Percentiles rank a stretch among this genome's conserved stretches.
Evolutionary conservation across 2,113 vertebrate species (phyloP).

Genomic region (Eleginops maclovinus): DNA sequence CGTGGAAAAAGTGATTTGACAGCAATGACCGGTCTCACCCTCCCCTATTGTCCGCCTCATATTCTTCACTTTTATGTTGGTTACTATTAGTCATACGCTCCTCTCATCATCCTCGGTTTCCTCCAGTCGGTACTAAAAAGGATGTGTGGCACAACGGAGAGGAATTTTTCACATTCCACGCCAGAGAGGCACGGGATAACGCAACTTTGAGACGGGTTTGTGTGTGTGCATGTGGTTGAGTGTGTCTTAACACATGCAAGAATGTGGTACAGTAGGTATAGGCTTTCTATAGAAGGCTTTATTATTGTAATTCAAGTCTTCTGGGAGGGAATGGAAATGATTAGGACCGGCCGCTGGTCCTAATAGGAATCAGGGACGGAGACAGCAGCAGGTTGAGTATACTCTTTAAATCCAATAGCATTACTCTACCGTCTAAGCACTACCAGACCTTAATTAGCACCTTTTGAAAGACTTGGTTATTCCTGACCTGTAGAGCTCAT

Average conservation of each 20-base stretch:
- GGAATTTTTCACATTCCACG: constrained; percentile 70
- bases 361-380: constrained; percentile 36
- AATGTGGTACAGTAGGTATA: constrained; percentile 21
- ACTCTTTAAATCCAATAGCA: constrained; percentile 14
- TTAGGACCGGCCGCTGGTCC: constrained; percentile 43
- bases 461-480: background rate
- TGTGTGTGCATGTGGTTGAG: background rate
- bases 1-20: constrained; percentile 59
- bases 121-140: constrained; percentile 46
- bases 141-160: constrained; percentile 38
- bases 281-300: constrained; percentile 39
- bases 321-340: constrained; percentile 64
- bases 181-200: constrained; percentile 28
- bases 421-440: constrained; percentile 4
- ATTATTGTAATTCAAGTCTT: constrained; percentile 63
- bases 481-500: background rate
- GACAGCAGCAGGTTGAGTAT: background rate
- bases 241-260: constrained; percentile 2
- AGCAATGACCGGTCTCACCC: constrained; percentile 32
- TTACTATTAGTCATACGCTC: constrained; percentile 51
- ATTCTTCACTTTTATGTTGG: constrained; percentile 43
- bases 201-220: constrained; percentile 32
- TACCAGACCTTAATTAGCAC: constrained; percentile 29
- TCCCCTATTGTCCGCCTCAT: constrained; percentile 28
- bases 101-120: constrained; percentile 30